Base-by-base conservation (phyloP, 1,140 invertebrate species). In the Archivesica marissinica region DNA sequence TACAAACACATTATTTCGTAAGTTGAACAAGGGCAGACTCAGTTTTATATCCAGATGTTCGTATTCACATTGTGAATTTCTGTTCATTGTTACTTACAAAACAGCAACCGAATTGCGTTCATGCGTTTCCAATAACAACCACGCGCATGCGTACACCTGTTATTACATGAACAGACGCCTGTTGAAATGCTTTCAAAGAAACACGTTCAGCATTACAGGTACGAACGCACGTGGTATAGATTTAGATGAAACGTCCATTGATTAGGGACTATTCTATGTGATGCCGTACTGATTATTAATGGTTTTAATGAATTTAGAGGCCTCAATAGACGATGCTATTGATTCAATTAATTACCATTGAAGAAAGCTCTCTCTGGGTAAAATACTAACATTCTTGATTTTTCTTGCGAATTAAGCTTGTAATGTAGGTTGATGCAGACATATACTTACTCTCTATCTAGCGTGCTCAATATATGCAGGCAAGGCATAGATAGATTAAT, bases 111-210 rank as follows among this genome's bases (percentile, higher is more conserved):
- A 35, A 33, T 64, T 64, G 30, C 59, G 59, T 64, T 33, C 59
- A 64, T 35, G 28, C 9, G 59, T 64, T 64, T 64, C 59, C 30
- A 64, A 11, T 64, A 64, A 33, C 59, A 64, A 64, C 59, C 59
- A 64, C 15, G 15, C 59, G 59, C 59, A 64, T 64, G 59, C 59
- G 59, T 20, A 64, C 30, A 35, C 30, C 13, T 30, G 4, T 64
- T 35, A 64, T 64, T 64, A 64, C 30, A 64, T 35, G 59, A 64
- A 64, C 59, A 64, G 59, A 64, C 59, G 59, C 59, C 59, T 64
- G 59, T 64, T 64, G 59, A 35, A 35, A 64, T 1, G n/a, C 25
- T 64, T 17, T 35, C 59, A 64, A 64, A 35, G 59, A 64, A 64
- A 64, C 7, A 33, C 30, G n/a, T 35, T 64, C 13, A 33, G 11